Evolutionary conservation across 1,140 invertebrate genomes (phyloP).

Genomic region (Drosophila oshimai): DNA sequence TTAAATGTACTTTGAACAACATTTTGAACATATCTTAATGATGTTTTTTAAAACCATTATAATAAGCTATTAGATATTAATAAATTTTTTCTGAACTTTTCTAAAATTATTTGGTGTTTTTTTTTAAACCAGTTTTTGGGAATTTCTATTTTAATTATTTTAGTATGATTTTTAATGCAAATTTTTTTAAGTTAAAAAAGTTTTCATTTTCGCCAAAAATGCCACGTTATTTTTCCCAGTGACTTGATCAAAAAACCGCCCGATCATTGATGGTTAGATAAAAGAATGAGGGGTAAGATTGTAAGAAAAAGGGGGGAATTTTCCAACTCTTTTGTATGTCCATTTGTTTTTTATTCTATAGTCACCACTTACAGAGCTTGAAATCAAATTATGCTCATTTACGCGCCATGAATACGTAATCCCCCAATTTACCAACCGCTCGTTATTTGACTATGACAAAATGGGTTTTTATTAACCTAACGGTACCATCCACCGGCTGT

Average conservation of each 20-base stretch:
- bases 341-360: constrained; percentile 3
- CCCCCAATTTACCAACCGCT: constrained; percentile 7
- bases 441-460: constrained; percentile 67
- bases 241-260: constrained; percentile 27
- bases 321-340: constrained; percentile 1
- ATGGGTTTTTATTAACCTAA: constrained; percentile 64
- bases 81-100: no score
- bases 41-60: no score
- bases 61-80: no score
- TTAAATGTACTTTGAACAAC: no score
- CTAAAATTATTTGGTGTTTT: no score
- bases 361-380: neutral
- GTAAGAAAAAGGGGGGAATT: constrained; percentile 10
- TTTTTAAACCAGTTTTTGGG: no score
- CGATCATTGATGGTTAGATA: constrained; percentile 12
- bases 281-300: neutral
- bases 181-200: neutral
- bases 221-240: neutral
- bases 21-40: no score
- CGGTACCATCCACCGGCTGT: constrained; percentile 48
- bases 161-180: no score
- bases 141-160: no score
- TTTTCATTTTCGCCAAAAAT: neutral
- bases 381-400: constrained; percentile 69
- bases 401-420: constrained; percentile 72